Conservation (phyloP, 1,140 invertebrate species). For the Aricia agestis region DNA sequence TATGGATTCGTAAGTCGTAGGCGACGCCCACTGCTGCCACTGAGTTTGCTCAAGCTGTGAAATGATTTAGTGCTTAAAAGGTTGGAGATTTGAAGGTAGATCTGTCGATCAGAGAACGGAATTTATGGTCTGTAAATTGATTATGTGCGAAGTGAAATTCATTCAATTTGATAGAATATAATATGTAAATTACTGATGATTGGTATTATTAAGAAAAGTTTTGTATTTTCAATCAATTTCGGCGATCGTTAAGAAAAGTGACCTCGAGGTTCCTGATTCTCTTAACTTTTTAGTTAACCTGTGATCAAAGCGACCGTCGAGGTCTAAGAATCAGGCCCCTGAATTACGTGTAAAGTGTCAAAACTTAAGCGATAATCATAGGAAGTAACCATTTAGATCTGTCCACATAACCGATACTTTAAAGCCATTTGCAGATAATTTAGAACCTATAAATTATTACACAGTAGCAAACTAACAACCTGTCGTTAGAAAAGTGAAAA, state of each 20-base stretch:
- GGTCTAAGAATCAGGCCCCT: too few relatives aligned
- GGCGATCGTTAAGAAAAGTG: too few relatives aligned
- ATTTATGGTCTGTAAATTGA: not conserved
- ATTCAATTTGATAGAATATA: too few relatives aligned
- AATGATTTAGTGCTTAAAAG: not conserved
- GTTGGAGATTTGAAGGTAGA: not conserved
- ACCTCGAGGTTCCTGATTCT: too few relatives aligned
- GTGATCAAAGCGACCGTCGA: too few relatives aligned
- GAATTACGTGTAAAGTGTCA: too few relatives aligned
- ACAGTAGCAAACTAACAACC: not conserved
- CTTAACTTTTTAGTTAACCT: too few relatives aligned
- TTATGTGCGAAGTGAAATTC: not conserved
- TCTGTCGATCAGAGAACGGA: not conserved
- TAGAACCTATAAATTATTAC: not conserved
- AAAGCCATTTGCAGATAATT: not conserved
- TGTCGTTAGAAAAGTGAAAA: not conserved
- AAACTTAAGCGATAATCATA: too few relatives aligned
- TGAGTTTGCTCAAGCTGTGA: not conserved
- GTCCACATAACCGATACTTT: not conserved
- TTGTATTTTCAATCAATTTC: too few relatives aligned
- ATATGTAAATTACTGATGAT: too few relatives aligned
- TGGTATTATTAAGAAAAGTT: too few relatives aligned
- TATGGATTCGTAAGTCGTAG: constrained; percentile 7
- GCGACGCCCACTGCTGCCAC: not conserved
- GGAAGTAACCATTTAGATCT: too few relatives aligned